A percentile compares a stretch with the other conserved stretches of the same genome.
Evolutionary conservation across 92 coral and sea anemone species (phyloP).

Genomic region (Desmophyllum pertusum): DNA sequence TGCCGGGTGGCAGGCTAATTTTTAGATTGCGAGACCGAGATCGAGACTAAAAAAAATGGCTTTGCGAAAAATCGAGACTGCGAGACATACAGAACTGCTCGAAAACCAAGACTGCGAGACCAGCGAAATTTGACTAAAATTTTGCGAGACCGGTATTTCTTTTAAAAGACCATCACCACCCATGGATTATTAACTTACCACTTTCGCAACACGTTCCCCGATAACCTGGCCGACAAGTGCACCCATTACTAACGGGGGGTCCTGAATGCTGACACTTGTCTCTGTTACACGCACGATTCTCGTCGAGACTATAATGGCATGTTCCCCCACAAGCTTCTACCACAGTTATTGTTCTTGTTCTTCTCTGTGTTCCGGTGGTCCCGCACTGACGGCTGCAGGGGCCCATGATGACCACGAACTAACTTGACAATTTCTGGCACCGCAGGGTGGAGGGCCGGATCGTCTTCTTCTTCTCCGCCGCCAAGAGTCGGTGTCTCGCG

Average conservation of each 20-base stretch:
- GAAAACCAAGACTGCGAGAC: too few relatives aligned
- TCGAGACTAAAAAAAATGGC: too few relatives aligned
- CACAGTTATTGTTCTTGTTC: slow-evolving; percentile 61
- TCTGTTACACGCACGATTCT: slow-evolving; percentile 75
- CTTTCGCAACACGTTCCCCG: slow-evolving; percentile 85
- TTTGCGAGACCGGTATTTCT: too few relatives aligned
- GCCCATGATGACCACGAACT: slow-evolving; percentile 62
- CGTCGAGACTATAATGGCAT: slow-evolving; percentile 31
- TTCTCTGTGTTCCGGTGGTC: slow-evolving; percentile 67
- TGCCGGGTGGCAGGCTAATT: too few relatives aligned
- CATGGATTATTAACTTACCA: slow-evolving; percentile 59
- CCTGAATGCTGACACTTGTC: slow-evolving; percentile 80
- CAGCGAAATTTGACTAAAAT: too few relatives aligned
- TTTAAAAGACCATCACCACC: background rate
- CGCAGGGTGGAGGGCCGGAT: slow-evolving; percentile 73
- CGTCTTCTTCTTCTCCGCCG: slow-evolving; percentile 71
- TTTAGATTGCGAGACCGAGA: too few relatives aligned
- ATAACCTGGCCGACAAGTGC: slow-evolving; percentile 75
- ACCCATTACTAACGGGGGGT: slow-evolving; percentile 66
- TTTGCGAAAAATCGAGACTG: too few relatives aligned
- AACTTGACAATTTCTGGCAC: slow-evolving; percentile 54
- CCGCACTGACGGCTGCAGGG: slow-evolving; percentile 80
- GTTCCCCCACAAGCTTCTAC: slow-evolving; percentile 55
- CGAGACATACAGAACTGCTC: too few relatives aligned
- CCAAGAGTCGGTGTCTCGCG: slow-evolving; percentile 35